phyloP scores from a whole-genome alignment of 1,140 invertebrate genomes.

The Cryptotermes secundus region DNA sequence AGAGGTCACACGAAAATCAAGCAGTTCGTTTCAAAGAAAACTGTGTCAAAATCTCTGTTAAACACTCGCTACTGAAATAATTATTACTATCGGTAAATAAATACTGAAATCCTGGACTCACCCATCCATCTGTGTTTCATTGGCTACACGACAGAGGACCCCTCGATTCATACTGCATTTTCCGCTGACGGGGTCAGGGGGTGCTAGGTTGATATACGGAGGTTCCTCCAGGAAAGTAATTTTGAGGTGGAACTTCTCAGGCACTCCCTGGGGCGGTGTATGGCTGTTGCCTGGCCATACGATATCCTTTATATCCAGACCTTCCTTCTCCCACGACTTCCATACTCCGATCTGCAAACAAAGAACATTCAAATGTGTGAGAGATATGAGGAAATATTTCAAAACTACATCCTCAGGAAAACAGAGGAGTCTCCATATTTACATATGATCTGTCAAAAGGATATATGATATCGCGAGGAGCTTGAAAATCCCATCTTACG shows the following conservation, averaged over 20 bases:
- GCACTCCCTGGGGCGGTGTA: conserved; percentile 61
- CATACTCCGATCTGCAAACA: conserved; percentile 57
- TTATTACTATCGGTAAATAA: not conserved
- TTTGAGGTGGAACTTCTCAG: conserved; percentile 61
- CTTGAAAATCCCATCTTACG: not conserved
- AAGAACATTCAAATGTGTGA: not conserved
- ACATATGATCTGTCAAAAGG: no score
- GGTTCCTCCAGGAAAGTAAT: conserved; percentile 62
- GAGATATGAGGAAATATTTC: not conserved
- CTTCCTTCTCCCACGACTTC: conserved; percentile 52
- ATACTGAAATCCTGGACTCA: conserved; percentile 36
- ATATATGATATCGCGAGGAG: not conserved
- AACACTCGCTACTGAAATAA: no score
- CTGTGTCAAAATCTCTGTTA: no score
- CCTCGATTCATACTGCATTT: conserved; percentile 51
- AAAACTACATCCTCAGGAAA: not conserved
- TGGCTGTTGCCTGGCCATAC: conserved; percentile 63
- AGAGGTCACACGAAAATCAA: no score
- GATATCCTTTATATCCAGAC: conserved; percentile 62
- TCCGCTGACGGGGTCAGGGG: conserved; percentile 51
- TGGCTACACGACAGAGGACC: conserved; percentile 47
- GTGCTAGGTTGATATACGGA: conserved; percentile 57
- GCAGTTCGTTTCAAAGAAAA: no score
- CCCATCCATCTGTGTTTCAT: conserved; percentile 43
- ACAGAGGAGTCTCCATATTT: no score